These are phyloP conservation scores for Scaptomyza tumidula DNA, from an alignment of 2,888 invertebrate species.

Conservation along the genomic window DNA sequence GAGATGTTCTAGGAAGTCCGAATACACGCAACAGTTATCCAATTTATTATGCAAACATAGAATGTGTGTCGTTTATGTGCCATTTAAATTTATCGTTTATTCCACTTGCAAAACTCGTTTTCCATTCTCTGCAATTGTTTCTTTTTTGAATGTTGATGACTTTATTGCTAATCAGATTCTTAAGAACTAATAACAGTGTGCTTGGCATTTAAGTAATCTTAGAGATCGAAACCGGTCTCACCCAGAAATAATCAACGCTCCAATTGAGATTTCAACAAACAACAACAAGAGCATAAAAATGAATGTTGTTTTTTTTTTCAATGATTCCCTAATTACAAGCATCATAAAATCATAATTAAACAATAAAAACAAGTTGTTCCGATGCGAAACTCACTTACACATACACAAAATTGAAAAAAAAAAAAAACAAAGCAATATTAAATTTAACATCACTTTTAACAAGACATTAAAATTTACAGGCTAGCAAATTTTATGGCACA, in stretches of 20 bases:
- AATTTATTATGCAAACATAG: conserved; percentile 68
- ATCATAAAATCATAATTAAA: conserved; percentile 64
- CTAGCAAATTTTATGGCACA: conserved; percentile 60
- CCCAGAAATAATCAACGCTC: conserved; percentile 26
- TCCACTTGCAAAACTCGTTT: conserved; percentile 21
- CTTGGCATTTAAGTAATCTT: neutral
- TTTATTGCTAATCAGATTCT: neutral
- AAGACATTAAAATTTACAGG: conserved; percentile 49
- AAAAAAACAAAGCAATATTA: conserved; percentile 68
- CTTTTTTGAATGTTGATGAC: neutral
- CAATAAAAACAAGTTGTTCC: conserved; percentile 49
- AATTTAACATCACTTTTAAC: conserved; percentile 57
- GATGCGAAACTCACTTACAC: conserved; percentile 41
- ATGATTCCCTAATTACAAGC: conserved; percentile 62
- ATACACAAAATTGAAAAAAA: conserved; percentile 5
- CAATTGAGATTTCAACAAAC: conserved; percentile 44
- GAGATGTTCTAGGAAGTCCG: conserved; percentile 66
- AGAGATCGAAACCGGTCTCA: neutral
- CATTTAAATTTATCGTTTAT: conserved; percentile 26
- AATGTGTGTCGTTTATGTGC: conserved; percentile 48
- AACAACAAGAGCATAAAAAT: conserved; percentile 25
- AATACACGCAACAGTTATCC: conserved; percentile 43
- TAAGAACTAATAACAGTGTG: neutral
- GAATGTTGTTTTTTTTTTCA: conserved; percentile 13
- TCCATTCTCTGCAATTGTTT: neutral